A percentile compares a stretch with the other conserved stretches of the same genome.
Evolutionary conservation across 2,113 vertebrate species (phyloP).

Genomic region (Ceuthmochares aereus): DNA sequence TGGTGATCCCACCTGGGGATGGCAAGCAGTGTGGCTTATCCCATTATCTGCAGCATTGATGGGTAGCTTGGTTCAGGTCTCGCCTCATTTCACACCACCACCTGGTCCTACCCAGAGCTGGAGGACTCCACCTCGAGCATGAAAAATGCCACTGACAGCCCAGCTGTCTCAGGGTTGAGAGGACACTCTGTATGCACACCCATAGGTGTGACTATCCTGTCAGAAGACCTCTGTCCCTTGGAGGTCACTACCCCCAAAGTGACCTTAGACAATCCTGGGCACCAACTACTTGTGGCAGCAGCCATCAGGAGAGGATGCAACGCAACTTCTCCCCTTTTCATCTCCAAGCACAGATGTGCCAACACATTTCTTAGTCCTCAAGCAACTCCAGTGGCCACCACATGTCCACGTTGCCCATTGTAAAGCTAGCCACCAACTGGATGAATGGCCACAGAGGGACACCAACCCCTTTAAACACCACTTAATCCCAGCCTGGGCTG

Average conservation of each 20-base stretch:
- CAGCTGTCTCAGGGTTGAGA: background rate
- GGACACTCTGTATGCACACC: background rate
- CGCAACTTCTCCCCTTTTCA: rapidly evolving
- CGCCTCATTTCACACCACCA: background rate
- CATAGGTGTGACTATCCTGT: background rate
- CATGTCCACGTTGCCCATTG: rapidly evolving
- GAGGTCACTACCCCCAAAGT: background rate
- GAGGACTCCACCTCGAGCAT: background rate
- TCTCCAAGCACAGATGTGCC: background rate
- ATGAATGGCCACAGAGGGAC: background rate
- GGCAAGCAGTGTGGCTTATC: rapidly evolving
- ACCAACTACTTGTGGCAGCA: background rate
- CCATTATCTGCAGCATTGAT: rapidly evolving
- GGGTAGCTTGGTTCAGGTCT: background rate
- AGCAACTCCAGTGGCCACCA: rapidly evolving
- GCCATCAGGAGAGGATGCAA: background rate
- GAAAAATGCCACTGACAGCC: background rate
- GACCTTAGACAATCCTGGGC: background rate
- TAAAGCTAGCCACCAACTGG: background rate
- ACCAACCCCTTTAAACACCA: background rate
- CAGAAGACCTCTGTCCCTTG: background rate
- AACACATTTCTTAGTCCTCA: background rate
- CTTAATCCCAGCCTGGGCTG: rapidly evolving
- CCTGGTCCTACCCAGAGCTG: too few species aligned
- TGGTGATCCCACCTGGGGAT: background rate